Evolutionary conservation across 1,140 invertebrate species (phyloP), one percentile per base, ranked within the genome.

Genomic region (Idris sp.): DNA sequence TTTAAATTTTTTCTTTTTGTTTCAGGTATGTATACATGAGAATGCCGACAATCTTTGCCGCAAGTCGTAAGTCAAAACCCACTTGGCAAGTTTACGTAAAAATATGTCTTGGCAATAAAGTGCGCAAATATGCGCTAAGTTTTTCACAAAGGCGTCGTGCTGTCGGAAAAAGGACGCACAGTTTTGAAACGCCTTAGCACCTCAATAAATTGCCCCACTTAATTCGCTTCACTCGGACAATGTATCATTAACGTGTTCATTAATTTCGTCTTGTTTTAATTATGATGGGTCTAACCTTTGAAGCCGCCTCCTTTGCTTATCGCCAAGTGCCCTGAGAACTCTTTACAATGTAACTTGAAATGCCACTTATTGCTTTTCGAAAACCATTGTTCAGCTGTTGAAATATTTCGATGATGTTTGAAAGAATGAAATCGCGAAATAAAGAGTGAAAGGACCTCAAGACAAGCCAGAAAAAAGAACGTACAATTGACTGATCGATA

Each of bases 181-280:
- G 22, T 53, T 36, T 36, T 48, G 74, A 78, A 76, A 76, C 71
- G 73, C 79, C 79, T 81, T 83, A 74, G 65, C 80, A 74, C 77
- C 72, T 64, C 74, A 67, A 61, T 59, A 76, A 83, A 83, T 77
- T 79, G 72, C 76, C 72, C 62, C 74, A 79, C 78, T 81, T 80
- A 80, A 81, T 82, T 83, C 64, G 76, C 76, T 69, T 74, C 77
- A 8, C 71, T 72, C 74, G 74, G 71, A 81, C 51, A 72, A 81
- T 81, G 81, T 79, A 81, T 80, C 79, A 83, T 82, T 79, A 80
- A 53, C 53, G 72, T 77, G 77, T 82, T 83, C 82, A 82, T 83
- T 82, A 81, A 83, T 83, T 77, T 77, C 43, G 78, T 74, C 77
- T 82, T 81, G 78, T 82, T 83, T 83, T 80, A 80, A 83, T 83